These are phyloP conservation scores for Antheraea assamensis DNA, from an alignment of 2,888 invertebrate genomes.

Conservation along the genomic window DNA sequence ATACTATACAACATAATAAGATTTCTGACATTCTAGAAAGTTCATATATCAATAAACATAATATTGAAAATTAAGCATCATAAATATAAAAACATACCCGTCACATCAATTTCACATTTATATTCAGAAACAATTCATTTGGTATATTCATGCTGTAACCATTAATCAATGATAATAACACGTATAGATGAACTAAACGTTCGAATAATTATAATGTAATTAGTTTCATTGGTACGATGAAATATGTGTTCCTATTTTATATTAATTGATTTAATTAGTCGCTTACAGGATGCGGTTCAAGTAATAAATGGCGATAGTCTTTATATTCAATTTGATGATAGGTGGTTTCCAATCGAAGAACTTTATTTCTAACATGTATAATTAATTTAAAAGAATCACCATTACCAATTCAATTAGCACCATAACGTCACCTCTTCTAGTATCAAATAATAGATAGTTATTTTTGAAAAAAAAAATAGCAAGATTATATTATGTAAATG, in stretches of 20 bases:
- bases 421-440: no score
- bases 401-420: no score
- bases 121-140: not conserved
- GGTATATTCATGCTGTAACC: not conserved
- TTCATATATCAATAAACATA: no score
- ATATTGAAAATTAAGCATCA: not conserved
- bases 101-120: not conserved
- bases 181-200: not conserved
- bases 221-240: not conserved
- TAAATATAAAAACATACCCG: not conserved
- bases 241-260: not conserved
- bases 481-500: no score
- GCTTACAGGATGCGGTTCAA: not conserved
- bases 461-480: no score
- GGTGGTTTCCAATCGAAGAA: no score
- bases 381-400: no score
- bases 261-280: not conserved
- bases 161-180: not conserved
- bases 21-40: no score
- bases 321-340: not conserved
- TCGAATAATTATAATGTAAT: not conserved
- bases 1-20: no score
- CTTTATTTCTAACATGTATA: no score
- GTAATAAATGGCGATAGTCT: not conserved
- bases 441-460: no score